Percentiles rank a stretch among this genome's conserved stretches.
phyloP scores from a whole-genome alignment of 2,888 invertebrate genomes.

The Drosophila cracens region DNA sequence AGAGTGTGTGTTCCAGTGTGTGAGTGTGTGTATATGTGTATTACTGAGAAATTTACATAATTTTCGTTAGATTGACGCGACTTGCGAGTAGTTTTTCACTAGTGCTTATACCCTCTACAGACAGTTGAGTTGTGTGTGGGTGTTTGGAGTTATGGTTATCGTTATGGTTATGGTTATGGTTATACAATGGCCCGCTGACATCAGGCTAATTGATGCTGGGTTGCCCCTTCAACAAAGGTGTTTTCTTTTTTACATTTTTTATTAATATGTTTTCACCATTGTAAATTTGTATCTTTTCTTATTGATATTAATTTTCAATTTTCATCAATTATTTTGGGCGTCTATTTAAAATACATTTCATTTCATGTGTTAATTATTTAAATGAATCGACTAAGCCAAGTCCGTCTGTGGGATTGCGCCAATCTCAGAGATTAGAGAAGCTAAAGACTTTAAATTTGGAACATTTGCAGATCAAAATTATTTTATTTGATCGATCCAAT shows the following conservation, averaged over 20 bases:
- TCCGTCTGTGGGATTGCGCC: background rate
- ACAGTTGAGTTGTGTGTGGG: background rate
- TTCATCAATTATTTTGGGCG: background rate
- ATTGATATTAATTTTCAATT: background rate
- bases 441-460: background rate
- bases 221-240: background rate
- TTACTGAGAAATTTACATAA: conserved; percentile 67
- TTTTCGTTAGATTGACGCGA: conserved; percentile 61
- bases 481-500: background rate
- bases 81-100: conserved; percentile 20
- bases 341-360: background rate
- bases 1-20: background rate
- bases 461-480: background rate
- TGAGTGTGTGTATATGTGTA: conserved; percentile 7
- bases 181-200: conserved; percentile 1
- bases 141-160: background rate
- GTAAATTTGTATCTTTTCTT: background rate
- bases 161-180: background rate
- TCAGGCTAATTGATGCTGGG: background rate
- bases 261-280: background rate
- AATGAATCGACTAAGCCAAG: background rate
- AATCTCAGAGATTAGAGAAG: background rate
- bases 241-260: background rate
- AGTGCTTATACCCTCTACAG: conserved; percentile 14
- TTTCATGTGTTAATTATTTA: background rate